Evolutionary conservation across 2,888 invertebrate species (phyloP).

Genomic region (Polymixis flavicincta): DNA sequence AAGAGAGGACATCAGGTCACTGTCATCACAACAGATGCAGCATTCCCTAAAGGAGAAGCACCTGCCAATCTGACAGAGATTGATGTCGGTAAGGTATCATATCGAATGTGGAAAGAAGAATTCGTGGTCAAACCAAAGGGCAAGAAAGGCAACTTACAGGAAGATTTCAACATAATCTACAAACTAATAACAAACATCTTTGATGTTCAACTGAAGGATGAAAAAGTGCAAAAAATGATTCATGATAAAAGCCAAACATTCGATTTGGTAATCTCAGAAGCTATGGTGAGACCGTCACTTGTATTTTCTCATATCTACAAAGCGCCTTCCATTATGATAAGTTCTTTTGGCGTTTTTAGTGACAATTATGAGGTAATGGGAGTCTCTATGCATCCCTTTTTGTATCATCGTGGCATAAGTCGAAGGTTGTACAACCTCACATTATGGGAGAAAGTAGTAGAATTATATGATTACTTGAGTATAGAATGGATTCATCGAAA

Average conservation of each 20-base stretch:
- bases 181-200: neutral
- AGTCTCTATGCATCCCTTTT: conserved; percentile 68
- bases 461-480: conserved; percentile 32
- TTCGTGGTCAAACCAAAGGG: conserved; percentile 48
- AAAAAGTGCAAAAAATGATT: conserved; percentile 32
- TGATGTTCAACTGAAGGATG: conserved; percentile 27
- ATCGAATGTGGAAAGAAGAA: conserved; percentile 59
- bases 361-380: conserved; percentile 66
- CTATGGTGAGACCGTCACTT: conserved; percentile 63
- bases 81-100: conserved; percentile 73
- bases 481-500: conserved; percentile 9
- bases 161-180: conserved; percentile 22
- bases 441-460: conserved; percentile 55
- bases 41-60: conserved; percentile 63
- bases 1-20: conserved; percentile 82
- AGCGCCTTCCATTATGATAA: conserved; percentile 75
- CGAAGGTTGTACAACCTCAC: conserved; percentile 52
- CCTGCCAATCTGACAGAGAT: conserved; percentile 81
- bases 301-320: conserved; percentile 72
- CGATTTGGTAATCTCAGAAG: conserved; percentile 75
- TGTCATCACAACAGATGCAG: conserved; percentile 80
- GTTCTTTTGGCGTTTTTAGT: conserved; percentile 69
- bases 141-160: conserved; percentile 20
- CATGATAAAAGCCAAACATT: conserved; percentile 33
- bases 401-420: conserved; percentile 61